Conservation (phyloP, 2,113 vertebrate genomes). For the Microtus montanus region DNA sequence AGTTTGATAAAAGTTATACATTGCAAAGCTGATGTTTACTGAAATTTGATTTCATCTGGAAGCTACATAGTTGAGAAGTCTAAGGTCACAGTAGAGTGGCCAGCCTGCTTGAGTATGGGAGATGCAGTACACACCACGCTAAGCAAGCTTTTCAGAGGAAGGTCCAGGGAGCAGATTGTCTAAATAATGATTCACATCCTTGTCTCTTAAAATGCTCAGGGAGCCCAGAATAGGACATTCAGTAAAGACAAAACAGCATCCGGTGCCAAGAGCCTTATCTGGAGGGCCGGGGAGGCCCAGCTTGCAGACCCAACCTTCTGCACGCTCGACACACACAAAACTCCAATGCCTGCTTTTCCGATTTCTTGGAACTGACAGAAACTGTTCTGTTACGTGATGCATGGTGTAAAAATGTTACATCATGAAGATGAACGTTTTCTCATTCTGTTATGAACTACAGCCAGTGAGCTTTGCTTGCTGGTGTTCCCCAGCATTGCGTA, state of each 20-base stretch:
- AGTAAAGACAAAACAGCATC: constrained; percentile 66
- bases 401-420: background rate
- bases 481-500: background rate
- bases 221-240: constrained; percentile 18
- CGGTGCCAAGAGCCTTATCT: constrained; percentile 59
- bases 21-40: background rate
- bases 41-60: constrained; percentile 12
- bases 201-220: background rate
- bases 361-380: background rate
- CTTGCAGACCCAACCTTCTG: constrained; percentile 2
- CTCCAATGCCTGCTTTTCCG: background rate
- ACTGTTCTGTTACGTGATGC: background rate
- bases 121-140: background rate
- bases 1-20: background rate
- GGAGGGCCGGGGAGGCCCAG: background rate
- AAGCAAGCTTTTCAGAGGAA: constrained; percentile 49
- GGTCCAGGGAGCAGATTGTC: background rate
- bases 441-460: background rate
- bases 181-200: background rate
- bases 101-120: background rate
- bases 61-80: background rate
- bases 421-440: background rate
- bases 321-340: background rate
- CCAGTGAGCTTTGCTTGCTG: background rate
- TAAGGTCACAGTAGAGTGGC: background rate